These are phyloP conservation scores for Nasalis larvatus DNA, from an alignment of 2,113 vertebrate species.

Conservation along the genomic window DNA sequence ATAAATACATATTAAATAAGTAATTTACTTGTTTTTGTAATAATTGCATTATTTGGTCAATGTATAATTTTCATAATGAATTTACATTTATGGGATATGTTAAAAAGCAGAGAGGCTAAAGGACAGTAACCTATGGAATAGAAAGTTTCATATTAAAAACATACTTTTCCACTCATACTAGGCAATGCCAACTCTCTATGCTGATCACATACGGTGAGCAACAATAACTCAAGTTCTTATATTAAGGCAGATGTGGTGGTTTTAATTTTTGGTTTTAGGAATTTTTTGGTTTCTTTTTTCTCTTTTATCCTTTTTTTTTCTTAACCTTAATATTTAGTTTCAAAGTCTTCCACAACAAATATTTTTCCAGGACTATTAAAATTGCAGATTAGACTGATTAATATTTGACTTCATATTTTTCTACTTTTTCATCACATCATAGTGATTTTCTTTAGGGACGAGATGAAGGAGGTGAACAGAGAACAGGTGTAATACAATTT, in stretches of 20 bases:
- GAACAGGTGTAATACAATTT: background rate
- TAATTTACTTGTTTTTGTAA: background rate
- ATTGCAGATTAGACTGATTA: background rate
- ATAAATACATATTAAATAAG: background rate
- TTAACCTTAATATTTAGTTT: background rate
- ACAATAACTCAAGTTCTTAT: background rate
- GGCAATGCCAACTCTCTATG: background rate
- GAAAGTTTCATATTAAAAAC: background rate
- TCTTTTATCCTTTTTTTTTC: background rate
- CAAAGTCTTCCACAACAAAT: background rate
- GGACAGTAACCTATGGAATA: background rate
- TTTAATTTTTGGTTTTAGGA: background rate
- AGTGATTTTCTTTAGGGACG: background rate
- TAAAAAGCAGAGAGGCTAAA: background rate
- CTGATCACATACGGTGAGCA: background rate
- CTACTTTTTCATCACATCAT: background rate
- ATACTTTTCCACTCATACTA: background rate
- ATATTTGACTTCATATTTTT: background rate
- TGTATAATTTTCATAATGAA: constrained; percentile 12
- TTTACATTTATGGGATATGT: background rate
- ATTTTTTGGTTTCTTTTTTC: background rate
- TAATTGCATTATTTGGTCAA: background rate
- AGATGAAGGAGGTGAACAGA: background rate
- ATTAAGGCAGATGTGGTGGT: background rate
- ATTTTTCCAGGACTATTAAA: background rate